These are phyloP conservation scores for Glaucomys volans DNA, from an alignment of 2,113 vertebrate species.

Conservation along the genomic window DNA sequence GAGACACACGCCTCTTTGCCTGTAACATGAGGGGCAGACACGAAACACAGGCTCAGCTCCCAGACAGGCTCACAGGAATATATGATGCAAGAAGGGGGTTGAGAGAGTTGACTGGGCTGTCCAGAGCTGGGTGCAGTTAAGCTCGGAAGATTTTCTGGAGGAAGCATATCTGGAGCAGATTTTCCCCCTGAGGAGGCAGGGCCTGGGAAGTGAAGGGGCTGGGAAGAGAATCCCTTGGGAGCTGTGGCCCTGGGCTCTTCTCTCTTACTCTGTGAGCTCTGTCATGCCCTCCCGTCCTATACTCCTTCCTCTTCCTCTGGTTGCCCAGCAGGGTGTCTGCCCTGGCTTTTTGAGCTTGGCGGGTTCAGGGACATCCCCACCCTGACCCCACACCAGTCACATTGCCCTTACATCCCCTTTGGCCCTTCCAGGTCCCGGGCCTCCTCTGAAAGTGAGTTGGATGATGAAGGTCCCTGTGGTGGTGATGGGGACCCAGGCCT, in stretches of 20 bases:
- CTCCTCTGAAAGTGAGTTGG: conserved; percentile 88
- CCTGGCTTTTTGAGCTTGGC: background rate
- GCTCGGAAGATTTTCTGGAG: conserved; percentile 70
- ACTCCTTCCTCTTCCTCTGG: conserved; percentile 42
- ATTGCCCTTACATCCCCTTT: conserved; percentile 9
- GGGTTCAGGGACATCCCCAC: conserved; percentile 51
- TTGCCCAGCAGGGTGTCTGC: conserved; percentile 32
- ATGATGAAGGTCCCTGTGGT: conserved; percentile 86
- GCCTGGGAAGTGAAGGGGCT: conserved; percentile 59
- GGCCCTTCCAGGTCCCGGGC: conserved; percentile 83
- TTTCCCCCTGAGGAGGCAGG: conserved; percentile 58
- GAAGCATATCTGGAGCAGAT: conserved; percentile 68
- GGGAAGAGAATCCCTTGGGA: conserved; percentile 57
- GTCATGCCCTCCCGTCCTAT: background rate
- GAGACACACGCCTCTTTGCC: conserved; percentile 54
- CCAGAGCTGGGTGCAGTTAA: conserved; percentile 63
- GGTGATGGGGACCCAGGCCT: conserved; percentile 85
- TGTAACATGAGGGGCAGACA: conserved; percentile 57
- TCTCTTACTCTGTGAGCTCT: conserved; percentile 57
- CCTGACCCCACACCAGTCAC: background rate
- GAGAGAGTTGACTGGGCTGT: conserved; percentile 61
- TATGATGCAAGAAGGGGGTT: conserved; percentile 64
- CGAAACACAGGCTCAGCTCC: conserved; percentile 57
- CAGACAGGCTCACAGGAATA: conserved; percentile 68
- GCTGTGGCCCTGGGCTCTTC: conserved; percentile 46